Base-by-base conservation (phyloP, 2,888 invertebrate genomes). In the Automeris io region DNA sequence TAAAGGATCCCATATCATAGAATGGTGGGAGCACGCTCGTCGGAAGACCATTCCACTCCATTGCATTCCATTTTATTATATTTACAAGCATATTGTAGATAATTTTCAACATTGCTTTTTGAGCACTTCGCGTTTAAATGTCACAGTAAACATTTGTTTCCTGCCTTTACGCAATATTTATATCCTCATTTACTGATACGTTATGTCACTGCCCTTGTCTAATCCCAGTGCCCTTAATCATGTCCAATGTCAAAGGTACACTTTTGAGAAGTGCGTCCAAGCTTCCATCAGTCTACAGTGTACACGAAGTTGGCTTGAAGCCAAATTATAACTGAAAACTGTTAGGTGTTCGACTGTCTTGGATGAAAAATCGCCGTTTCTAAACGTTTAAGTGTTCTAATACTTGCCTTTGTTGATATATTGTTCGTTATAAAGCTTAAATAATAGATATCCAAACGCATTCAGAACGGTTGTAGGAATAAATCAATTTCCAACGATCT, bases 201-300 rank as follows among this genome's bases (percentile, higher is more conserved):
- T n/a, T 29, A 29, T 29, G n/a, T 16, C 8, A 29, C 29, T 16
- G 29, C 16, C 29, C 29, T 29, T 29, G 29, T 29, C 29, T 16
- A n/a, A 4, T 16, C 32, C 11, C 12, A 9, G 23, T 22, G 32
- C 32, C 37, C 37, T 32, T 37, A 37, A 37, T 37, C 32, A 37
- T 22, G 31, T 7, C 18, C 9, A 37, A 37, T 32, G 37, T 23
- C 32, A 37, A 37, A 37, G 37, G 31, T 32, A 23, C 22, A 32
- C 22, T 23, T 37, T 37, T 37, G 32, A 37, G 32, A 29, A n/a
- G 18, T 37, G 36, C 36, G 31, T 37, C 29, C 29, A 29, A 29
- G 16, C 13, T 29, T 29, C 29, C 16, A 29, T 29, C 29, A 29
- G 29, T 29, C 29, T 29, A 29, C 29, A 29, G 29, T 29, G 16